Base-by-base conservation (phyloP, 2,888 invertebrate species). In the Griposia aprilina region DNA sequence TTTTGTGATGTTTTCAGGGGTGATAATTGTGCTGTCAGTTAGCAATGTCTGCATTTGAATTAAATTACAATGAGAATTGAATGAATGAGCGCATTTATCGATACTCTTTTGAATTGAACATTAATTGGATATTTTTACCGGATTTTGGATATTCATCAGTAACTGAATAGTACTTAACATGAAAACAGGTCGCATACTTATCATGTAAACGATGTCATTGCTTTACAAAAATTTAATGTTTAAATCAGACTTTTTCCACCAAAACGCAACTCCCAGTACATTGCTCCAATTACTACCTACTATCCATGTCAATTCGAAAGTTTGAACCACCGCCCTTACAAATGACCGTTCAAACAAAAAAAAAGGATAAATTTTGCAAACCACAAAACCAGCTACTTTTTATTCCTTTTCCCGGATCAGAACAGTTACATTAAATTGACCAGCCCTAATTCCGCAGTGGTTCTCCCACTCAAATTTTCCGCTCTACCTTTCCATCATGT, bases 401-500 rank as follows among this genome's bases (percentile, higher is more conserved):
- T 72, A 26, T 62, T 65, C 26, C 13, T 10, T 59, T 74, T 30
- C n/a, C 30, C 10, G 41, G 48, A 66, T 50, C 2, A 23, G 15
- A 73, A 59, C 7, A 17, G 41, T 67, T 60, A 68, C 60, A 73
- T 66, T 72, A 66, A 82, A 82, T 84, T 84, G 85, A 71, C 76
- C 88, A 88, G 68, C 88, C 89, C 89, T 90, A 82, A 74, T 78
- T 59, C 50, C 59, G 75, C 80, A 66, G 80, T 84, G 83, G 84
- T 85, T 88, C 89, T 84, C 80, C 76, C 80, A 80, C 78, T 83
- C 84, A 91, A 92, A 90, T 91, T 93, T 93, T 92, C 92, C 92
- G 81, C 88, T 88, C 87, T 85, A 90, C 87, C 86, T 89, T 89
- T 82, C 88, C 84, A 79, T 85, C 86, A 85, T 87, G 87, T 89